Base-by-base conservation (phyloP, 1,140 invertebrate genomes). In the Chrysopa pallens region DNA sequence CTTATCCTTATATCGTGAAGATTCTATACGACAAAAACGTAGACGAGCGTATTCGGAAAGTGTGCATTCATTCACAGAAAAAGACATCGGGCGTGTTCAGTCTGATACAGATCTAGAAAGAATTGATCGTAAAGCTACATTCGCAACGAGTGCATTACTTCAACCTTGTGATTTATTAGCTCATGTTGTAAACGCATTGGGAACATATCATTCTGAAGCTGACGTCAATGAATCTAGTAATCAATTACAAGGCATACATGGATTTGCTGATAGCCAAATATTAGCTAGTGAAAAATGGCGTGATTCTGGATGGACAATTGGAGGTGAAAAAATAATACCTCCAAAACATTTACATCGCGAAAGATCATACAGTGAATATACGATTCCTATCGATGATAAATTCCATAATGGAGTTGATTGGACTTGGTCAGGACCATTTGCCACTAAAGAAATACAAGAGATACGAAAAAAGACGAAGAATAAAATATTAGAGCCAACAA, bases 81-180 rank as follows among this genome's bases (percentile, higher is more conserved):
- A 61, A 36, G 62, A 68, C 45, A 62, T 78, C 35, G 60, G 67
- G n/a, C 62, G 74, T 23, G 73, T 76, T 23, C 72, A 77, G 42
- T 84, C 80, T 5, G 81, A 84, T 52, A 79, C 76, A 0, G 80
- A 85, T 56, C 58, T 85, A 11, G 69, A 78, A 49, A 68, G 74
- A 17, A 83, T 85, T 43, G 80, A 87, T 50, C 77, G 78, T 50
- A 74, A 74, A 42, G 77, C 75, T 43, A 85, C 83, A 1, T 86
- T 85, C 54, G 72, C 68, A 0, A 52, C 56, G 5, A 58, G 62
- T 13, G 62, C 61, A 0, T 9, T 33, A 9, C 8, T 33, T 11
- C 42, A 54, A 53, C 45, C 61, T 48, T 45, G 68, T 61, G 78
- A 81, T 49, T 55, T 86, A 11, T 54, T 85, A 36, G 75, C 80